Percentiles rank a stretch among this genome's conserved stretches.
These are phyloP conservation scores for Nothoprocta pentlandii DNA, from an alignment of 2,113 vertebrate species.

Conservation along the genomic window DNA sequence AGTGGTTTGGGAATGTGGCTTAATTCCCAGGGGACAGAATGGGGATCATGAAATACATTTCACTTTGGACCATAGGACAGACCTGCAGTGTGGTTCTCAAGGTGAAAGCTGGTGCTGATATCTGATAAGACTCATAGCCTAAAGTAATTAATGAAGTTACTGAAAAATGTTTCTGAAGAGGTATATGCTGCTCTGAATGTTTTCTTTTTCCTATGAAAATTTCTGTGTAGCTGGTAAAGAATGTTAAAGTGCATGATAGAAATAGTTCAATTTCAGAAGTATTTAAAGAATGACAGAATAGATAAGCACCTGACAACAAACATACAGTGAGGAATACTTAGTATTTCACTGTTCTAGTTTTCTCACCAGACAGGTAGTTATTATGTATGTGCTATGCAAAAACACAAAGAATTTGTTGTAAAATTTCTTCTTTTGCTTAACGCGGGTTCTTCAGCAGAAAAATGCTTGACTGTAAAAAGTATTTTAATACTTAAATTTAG, in stretches of 20 bases:
- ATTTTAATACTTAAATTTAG: slow-evolving; percentile 10
- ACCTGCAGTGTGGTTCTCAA: neutral
- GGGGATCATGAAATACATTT: slow-evolving; percentile 33
- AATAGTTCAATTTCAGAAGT: neutral
- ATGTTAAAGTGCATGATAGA: neutral
- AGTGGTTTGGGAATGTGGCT: slow-evolving; percentile 29
- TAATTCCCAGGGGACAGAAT: slow-evolving; percentile 33
- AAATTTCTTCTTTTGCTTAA: neutral
- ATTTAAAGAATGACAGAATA: slow-evolving; percentile 18
- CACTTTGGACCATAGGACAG: neutral
- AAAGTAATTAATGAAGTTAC: slow-evolving; percentile 2
- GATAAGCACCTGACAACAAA: slow-evolving; percentile 41
- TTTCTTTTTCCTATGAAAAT: neutral
- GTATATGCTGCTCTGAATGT: neutral
- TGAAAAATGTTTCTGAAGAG: neutral
- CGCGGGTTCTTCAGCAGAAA: neutral
- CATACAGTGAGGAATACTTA: neutral
- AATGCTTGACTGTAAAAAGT: neutral
- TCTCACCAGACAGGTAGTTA: neutral
- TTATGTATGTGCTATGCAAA: neutral
- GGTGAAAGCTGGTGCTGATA: slow-evolving; percentile 23
- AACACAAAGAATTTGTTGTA: neutral
- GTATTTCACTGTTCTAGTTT: slow-evolving; percentile 1
- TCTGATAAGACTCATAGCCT: neutral
- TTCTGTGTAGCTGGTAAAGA: neutral